These are phyloP conservation scores for Pteropus alecto DNA, from an alignment of 2,113 vertebrate species.

Conservation along the genomic window DNA sequence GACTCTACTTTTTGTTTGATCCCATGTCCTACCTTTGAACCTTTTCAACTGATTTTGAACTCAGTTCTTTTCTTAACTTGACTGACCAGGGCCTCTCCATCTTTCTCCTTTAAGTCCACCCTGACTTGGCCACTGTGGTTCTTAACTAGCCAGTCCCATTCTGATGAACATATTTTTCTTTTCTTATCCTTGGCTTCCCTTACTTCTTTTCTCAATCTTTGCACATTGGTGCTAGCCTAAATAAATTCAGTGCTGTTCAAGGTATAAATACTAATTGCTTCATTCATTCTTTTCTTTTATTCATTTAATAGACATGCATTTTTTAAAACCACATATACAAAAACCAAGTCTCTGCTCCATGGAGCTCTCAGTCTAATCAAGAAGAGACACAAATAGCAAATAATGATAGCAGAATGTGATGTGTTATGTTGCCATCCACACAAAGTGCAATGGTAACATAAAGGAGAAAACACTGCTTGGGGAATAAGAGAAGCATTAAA, in stretches of 20 bases:
- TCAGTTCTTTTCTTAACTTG: neutral
- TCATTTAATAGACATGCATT: neutral
- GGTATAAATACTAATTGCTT: neutral
- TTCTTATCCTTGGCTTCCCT: neutral
- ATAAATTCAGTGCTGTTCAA: neutral
- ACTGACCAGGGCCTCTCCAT: neutral
- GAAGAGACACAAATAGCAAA: neutral
- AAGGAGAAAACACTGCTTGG: neutral
- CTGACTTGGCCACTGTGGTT: neutral
- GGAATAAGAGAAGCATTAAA: neutral
- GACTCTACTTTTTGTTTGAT: neutral
- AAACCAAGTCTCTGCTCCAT: neutral
- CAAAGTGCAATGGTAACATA: rapidly evolving
- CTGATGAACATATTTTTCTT: neutral
- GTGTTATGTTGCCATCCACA: neutral
- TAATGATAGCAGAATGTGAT: neutral
- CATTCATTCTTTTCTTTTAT: neutral
- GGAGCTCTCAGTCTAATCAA: neutral
- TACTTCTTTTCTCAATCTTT: neutral
- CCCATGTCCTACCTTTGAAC: neutral
- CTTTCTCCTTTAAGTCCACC: neutral
- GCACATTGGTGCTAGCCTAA: neutral
- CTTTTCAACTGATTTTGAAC: neutral
- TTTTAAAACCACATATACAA: neutral
- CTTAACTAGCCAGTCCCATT: neutral